These are phyloP conservation scores for Galerucella calmariensis DNA, from an alignment of 2,888 invertebrate species.

Conservation along the genomic window DNA sequence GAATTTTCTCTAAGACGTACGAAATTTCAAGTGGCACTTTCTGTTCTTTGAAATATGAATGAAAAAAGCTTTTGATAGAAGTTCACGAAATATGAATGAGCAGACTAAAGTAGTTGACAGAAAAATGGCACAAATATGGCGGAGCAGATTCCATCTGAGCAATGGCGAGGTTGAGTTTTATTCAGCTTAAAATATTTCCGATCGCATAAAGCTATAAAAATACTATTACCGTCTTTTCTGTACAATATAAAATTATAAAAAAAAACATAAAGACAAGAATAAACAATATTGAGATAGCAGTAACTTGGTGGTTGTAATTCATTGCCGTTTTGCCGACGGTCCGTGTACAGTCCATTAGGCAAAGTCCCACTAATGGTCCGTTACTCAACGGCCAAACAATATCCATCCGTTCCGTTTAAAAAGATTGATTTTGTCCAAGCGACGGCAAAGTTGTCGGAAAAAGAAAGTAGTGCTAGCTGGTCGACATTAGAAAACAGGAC, in stretches of 20 bases:
- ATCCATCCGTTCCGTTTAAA: constrained; percentile 63
- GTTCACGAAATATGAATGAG: background rate
- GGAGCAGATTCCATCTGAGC: no score
- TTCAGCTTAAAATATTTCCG: no score
- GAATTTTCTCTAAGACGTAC: constrained; percentile 1
- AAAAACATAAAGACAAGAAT: background rate
- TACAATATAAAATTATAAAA: background rate
- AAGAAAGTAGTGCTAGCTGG: constrained; percentile 37
- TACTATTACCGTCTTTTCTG: background rate
- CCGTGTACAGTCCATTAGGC: constrained; percentile 58
- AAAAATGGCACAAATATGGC: no score
- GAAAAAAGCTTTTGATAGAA: background rate
- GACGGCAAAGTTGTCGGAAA: constrained; percentile 42
- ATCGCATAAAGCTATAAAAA: no score
- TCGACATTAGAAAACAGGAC: background rate
- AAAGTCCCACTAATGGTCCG: constrained; percentile 58
- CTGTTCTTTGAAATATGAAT: constrained; percentile 1
- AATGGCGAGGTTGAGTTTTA: no score
- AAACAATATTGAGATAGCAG: background rate
- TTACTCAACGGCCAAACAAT: constrained; percentile 57
- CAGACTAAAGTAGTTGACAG: background rate
- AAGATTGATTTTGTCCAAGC: constrained; percentile 57
- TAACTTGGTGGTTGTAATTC: constrained; percentile 3
- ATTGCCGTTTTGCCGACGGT: constrained; percentile 20
- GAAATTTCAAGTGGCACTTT: background rate